These are phyloP conservation scores for Ciconia maguari DNA, from an alignment of 2,113 vertebrate genomes.

Conservation along the genomic window DNA sequence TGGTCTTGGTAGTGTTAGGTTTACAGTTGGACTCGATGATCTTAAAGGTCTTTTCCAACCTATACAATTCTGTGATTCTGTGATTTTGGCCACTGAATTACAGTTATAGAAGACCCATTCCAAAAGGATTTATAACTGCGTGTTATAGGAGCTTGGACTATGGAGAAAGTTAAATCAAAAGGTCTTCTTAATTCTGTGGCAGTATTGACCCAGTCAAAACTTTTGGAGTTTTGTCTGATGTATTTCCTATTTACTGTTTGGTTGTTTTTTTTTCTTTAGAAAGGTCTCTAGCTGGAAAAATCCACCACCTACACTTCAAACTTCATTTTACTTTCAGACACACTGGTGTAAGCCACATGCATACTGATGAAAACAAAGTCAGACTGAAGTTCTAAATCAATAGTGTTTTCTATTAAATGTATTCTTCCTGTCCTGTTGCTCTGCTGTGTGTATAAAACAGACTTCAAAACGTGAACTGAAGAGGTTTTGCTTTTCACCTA, in stretches of 20 bases:
- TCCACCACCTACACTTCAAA: not conserved
- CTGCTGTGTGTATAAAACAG: not conserved
- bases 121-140: not conserved
- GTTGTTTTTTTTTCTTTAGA: not conserved
- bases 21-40: no score
- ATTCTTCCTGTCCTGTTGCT: not conserved
- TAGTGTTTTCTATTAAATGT: not conserved
- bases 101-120: not conserved
- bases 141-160: not conserved
- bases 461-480: not conserved
- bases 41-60: no score
- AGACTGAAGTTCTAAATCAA: not conserved
- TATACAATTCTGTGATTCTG: no score
- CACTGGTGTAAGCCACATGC: not conserved
- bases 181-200: not conserved
- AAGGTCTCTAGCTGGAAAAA: not conserved
- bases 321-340: not conserved
- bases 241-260: not conserved
- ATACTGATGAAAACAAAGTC: not conserved
- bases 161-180: not conserved
- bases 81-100: not conserved
- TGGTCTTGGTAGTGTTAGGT: no score
- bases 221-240: not conserved
- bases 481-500: not conserved
- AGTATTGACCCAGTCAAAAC: not conserved